phyloP scores from a whole-genome alignment of 1,140 invertebrate genomes.

The Planococcus citri region DNA sequence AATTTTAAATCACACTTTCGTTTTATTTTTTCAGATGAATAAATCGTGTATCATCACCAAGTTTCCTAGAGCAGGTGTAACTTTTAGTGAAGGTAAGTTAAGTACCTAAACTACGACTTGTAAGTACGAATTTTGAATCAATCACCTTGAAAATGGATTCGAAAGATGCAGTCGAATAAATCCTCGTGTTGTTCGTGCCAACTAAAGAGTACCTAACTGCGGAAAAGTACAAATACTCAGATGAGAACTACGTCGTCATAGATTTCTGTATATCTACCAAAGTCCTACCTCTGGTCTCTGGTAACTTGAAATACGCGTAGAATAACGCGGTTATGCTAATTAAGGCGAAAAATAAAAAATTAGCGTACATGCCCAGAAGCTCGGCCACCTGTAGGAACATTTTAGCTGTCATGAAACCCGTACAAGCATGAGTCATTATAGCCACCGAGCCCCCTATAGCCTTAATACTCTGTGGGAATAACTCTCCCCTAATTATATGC shows the following conservation, averaged over 20 bases:
- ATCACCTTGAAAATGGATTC: no score
- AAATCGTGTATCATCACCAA: no score
- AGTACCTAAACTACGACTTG: no score
- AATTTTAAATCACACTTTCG: no score
- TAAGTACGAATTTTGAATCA: no score
- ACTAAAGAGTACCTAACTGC: no score
- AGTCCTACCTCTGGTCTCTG: slow-evolving; percentile 69
- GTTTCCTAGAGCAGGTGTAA: no score
- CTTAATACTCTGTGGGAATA: slow-evolving; percentile 49
- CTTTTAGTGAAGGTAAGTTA: no score
- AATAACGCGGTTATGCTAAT: slow-evolving; percentile 45
- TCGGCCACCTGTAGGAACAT: slow-evolving; percentile 48
- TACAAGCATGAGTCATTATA: slow-evolving; percentile 35
- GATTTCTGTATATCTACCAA: slow-evolving; percentile 55
- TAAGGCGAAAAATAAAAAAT: slow-evolving; percentile 66
- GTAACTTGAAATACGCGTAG: slow-evolving; percentile 50
- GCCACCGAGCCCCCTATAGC: slow-evolving; percentile 39
- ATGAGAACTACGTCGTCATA: not conserved
- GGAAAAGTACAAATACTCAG: no score
- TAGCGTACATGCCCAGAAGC: slow-evolving; percentile 49
- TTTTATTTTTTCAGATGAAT: no score
- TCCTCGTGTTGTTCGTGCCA: no score
- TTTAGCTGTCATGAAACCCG: slow-evolving; percentile 59
- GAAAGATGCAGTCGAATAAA: no score
- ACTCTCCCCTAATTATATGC: slow-evolving; percentile 46